phyloP scores from a whole-genome alignment of 2,113 vertebrate species.

The Labrus mixtus region DNA sequence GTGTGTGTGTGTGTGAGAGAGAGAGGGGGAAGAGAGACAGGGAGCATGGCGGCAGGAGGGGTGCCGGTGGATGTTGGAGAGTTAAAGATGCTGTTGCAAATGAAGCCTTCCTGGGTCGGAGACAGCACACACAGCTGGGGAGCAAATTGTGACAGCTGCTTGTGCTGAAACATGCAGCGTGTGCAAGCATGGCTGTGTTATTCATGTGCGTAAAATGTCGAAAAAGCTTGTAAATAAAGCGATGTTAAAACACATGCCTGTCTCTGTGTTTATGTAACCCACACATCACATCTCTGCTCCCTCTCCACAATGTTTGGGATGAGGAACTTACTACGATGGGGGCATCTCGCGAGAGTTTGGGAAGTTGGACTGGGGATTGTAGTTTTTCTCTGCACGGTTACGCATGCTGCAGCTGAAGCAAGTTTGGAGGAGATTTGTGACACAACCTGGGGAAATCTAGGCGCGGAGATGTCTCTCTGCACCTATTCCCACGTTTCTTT shows the following conservation, averaged over 20 bases:
- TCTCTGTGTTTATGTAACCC: slow-evolving; percentile 76
- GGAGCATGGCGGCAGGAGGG: slow-evolving; percentile 67
- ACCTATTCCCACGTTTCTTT: neutral
- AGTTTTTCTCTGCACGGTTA: slow-evolving; percentile 57
- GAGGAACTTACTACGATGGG: slow-evolving; percentile 25
- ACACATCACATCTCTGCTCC: slow-evolving; percentile 25
- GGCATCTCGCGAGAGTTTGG: slow-evolving; percentile 75
- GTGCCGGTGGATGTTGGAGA: slow-evolving; percentile 20
- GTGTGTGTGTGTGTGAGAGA: neutral
- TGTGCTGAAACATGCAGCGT: slow-evolving; percentile 4
- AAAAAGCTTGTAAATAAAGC: slow-evolving; percentile 58
- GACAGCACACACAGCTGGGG: slow-evolving; percentile 11
- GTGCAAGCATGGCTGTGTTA: neutral
- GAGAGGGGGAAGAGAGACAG: neutral
- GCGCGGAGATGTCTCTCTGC: neutral
- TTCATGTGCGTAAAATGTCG: slow-evolving; percentile 27
- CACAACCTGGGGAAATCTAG: neutral
- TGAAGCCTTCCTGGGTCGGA: slow-evolving; percentile 35
- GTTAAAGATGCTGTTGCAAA: slow-evolving; percentile 35
- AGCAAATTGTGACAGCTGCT: slow-evolving; percentile 30
- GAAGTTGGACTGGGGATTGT: slow-evolving; percentile 64
- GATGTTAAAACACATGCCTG: slow-evolving; percentile 26
- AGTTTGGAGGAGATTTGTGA: neutral
- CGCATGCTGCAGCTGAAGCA: neutral
- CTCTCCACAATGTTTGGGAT: slow-evolving; percentile 58